Percentiles rank a stretch among this genome's conserved stretches.
Conservation (phyloP, 2,797 vertebrate species). For the Pyrrhura leucotis region DNA sequence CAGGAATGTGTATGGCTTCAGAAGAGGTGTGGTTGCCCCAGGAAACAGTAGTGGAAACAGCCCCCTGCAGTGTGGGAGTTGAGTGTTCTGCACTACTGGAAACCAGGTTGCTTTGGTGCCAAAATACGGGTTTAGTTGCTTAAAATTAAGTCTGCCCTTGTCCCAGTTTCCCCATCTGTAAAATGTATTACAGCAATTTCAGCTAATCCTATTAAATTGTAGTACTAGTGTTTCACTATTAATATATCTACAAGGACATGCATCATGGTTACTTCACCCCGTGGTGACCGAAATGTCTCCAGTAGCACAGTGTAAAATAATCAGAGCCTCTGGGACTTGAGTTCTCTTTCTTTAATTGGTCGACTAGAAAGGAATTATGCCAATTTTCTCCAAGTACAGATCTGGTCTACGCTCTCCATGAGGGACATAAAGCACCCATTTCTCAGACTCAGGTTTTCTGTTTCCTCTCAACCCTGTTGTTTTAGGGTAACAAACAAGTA, state of each 20-base stretch:
- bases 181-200: conserved; percentile 61
- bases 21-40: not conserved
- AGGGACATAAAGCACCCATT: not conserved
- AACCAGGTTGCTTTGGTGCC: conserved; percentile 39
- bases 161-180: conserved; percentile 63
- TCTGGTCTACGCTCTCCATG: not conserved
- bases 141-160: conserved; percentile 55
- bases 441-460: not conserved
- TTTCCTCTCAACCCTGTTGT: not conserved
- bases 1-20: not conserved
- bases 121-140: conserved; percentile 58
- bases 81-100: conserved; percentile 1
- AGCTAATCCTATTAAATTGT: conserved; percentile 68
- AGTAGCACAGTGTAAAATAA: conserved; percentile 19
- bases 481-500: not conserved
- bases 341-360: conserved; percentile 20
- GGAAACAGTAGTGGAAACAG: not conserved
- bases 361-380: conserved; percentile 28
- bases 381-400: conserved; percentile 1
- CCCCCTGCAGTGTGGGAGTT: not conserved
- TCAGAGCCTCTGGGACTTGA: conserved; percentile 24
- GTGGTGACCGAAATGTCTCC: conserved; percentile 30
- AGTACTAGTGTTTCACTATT: conserved; percentile 61
- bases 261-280: conserved; percentile 50
- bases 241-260: conserved; percentile 55